Evolutionary conservation across 2,113 vertebrate species (phyloP).

Genomic region (Cygnus buccinator): DNA sequence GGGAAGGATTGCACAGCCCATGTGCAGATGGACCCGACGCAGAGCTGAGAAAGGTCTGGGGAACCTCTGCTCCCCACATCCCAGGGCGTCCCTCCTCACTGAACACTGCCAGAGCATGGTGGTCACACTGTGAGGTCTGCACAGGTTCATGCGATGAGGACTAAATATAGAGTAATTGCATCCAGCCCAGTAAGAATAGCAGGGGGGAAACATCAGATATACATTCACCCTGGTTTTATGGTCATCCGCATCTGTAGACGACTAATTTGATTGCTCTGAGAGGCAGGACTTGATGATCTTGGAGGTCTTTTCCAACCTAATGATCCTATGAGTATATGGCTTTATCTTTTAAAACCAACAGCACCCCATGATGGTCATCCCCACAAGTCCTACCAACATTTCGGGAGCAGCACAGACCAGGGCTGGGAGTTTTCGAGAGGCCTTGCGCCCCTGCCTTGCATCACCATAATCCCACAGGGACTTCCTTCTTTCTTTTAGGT

Average conservation of each 20-base stretch:
- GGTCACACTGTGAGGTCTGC: not conserved
- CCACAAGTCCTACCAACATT: not conserved
- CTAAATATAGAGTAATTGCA: not conserved
- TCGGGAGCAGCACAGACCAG: accelerated
- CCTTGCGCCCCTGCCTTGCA: not conserved
- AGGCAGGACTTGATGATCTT: no score
- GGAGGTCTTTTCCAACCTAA: no score
- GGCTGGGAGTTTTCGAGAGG: not conserved
- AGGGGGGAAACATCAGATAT: not conserved
- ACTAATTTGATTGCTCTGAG: not conserved
- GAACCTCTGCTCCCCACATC: not conserved
- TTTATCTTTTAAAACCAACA: not conserved
- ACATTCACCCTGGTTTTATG: not conserved
- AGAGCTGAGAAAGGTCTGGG: not conserved
- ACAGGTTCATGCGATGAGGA: not conserved
- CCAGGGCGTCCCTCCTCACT: not conserved
- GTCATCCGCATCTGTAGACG: not conserved
- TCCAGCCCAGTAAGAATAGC: not conserved
- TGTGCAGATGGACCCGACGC: accelerated
- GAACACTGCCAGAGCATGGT: not conserved
- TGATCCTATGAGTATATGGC: no score
- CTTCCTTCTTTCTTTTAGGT: not conserved
- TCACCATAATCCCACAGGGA: not conserved
- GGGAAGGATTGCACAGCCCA: not conserved
- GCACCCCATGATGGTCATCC: not conserved